Percentiles rank a stretch among this genome's conserved stretches.
phyloP scores from a whole-genome alignment of 2,797 vertebrate species.

The Argya squamiceps region DNA sequence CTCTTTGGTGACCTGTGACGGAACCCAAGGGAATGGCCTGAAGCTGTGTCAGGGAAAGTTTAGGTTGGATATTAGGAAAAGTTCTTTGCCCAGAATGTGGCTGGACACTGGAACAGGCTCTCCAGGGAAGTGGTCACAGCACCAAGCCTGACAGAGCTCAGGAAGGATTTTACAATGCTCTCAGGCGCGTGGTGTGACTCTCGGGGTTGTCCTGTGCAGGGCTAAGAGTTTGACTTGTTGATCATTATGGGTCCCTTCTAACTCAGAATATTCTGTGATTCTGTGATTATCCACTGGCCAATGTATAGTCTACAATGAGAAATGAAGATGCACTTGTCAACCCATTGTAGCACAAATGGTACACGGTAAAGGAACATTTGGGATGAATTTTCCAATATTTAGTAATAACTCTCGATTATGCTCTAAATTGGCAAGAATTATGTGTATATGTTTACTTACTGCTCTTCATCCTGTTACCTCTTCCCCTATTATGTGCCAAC shows the following conservation, averaged over 20 bases:
- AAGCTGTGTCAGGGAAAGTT: background rate
- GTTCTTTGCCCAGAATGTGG: background rate
- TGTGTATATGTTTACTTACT: background rate
- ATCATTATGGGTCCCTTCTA: background rate
- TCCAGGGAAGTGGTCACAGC: background rate
- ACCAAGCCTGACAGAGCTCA: background rate
- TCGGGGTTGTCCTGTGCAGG: background rate
- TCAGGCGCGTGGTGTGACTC: background rate
- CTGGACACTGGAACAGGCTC: background rate
- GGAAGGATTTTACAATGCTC: background rate
- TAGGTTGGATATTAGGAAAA: background rate
- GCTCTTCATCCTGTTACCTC: background rate
- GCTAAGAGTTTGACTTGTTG: background rate
- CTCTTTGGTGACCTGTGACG: background rate
- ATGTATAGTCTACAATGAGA: background rate
- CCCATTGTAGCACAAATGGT: background rate
- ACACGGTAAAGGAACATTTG: background rate
- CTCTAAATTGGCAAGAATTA: background rate
- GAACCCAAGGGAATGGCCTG: fast-evolving
- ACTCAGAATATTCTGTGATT: background rate
- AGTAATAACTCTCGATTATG: background rate
- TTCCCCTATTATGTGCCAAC: background rate
- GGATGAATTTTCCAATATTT: background rate
- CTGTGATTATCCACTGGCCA: background rate
- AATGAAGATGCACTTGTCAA: background rate